These are phyloP conservation scores for Prunella fulvescens DNA, from an alignment of 2,113 vertebrate species.

Conservation along the genomic window DNA sequence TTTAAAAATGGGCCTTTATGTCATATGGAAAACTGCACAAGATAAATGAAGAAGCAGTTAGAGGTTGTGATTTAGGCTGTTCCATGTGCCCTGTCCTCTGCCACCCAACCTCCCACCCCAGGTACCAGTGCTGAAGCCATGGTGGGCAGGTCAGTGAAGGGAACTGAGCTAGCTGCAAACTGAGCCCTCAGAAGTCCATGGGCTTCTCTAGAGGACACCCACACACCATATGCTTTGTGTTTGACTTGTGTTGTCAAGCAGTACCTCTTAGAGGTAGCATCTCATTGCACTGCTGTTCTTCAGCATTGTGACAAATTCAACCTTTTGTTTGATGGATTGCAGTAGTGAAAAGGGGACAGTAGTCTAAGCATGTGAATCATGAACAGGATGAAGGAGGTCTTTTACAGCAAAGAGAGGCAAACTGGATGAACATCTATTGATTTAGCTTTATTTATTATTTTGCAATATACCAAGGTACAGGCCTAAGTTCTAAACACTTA, in stretches of 20 bases:
- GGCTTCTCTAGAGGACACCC: neutral
- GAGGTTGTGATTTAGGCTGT: neutral
- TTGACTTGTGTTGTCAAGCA: neutral
- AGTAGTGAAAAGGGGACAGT: neutral
- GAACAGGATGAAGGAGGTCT: neutral
- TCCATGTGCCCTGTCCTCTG: neutral
- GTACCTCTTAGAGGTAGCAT: neutral
- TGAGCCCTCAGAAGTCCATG: neutral
- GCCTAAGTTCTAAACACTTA: neutral
- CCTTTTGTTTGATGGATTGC: neutral
- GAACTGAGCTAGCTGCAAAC: neutral
- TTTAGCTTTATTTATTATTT: neutral
- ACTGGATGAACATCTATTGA: neutral
- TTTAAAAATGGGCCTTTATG: neutral
- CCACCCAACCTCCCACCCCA: neutral
- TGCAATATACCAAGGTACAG: neutral
- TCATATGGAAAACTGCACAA: neutral
- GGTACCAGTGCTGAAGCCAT: neutral
- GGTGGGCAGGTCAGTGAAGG: neutral
- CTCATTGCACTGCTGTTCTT: neutral
- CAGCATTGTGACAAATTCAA: neutral
- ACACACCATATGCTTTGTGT: neutral
- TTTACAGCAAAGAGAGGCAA: neutral
- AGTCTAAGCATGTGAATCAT: accelerated
- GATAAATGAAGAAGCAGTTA: neutral